Evolutionary conservation across 2,113 vertebrate species (phyloP).

Genomic region (Notarius lentiginosus): DNA sequence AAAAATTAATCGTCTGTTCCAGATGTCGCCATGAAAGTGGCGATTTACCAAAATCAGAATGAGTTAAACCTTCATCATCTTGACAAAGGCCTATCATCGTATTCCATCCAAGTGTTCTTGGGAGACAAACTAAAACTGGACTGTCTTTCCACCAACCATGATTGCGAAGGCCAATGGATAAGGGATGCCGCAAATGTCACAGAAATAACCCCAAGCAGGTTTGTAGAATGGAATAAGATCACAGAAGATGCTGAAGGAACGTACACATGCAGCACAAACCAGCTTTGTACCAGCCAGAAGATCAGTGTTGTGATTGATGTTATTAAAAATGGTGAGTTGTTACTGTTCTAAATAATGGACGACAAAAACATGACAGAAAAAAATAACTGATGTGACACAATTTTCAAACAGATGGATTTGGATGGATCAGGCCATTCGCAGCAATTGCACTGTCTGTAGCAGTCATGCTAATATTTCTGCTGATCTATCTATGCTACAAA

Average conservation of each 20-base stretch:
- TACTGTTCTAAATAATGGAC: not conserved
- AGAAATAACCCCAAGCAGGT: not conserved
- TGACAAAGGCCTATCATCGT: not conserved
- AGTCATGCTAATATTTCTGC: conserved; percentile 57
- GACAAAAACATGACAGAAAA: not conserved
- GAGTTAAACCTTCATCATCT: not conserved
- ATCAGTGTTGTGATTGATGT: conserved; percentile 46
- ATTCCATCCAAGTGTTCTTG: conserved; percentile 38
- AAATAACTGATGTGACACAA: not conserved
- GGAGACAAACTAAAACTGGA: conserved; percentile 43
- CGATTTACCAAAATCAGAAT: conserved; percentile 18
- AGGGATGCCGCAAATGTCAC: conserved; percentile 33
- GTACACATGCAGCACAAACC: conserved; percentile 47
- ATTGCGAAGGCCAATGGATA: conserved; percentile 47
- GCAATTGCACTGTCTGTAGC: conserved; percentile 61
- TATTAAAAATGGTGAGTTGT: conserved; percentile 43
- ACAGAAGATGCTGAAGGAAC: conserved; percentile 41
- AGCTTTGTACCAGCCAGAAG: conserved; percentile 10
- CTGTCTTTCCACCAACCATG: conserved; percentile 30
- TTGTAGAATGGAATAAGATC: conserved; percentile 38
- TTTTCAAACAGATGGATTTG: conserved; percentile 57
- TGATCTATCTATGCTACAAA: conserved; percentile 63
- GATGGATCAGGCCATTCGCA: conserved; percentile 66
- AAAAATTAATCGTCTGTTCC: not conserved
- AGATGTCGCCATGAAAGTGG: conserved; percentile 43